Base-by-base conservation (phyloP, 2,797 vertebrate genomes). In the Phrynocephalus guinanensis region DNA sequence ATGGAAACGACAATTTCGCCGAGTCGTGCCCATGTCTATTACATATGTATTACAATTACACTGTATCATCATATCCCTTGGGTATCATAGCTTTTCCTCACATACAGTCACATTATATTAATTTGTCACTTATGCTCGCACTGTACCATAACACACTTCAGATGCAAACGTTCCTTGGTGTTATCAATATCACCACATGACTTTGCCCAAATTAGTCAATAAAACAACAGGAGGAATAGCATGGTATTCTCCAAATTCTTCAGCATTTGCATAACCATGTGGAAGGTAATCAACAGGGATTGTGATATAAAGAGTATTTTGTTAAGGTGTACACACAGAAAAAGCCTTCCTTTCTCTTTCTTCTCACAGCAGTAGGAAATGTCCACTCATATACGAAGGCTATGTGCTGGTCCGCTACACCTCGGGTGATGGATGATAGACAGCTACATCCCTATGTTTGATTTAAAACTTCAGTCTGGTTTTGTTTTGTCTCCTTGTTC, bases 381-480 rank as follows among this genome's bases (percentile, higher is more conserved):
- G 79, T 90, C 77, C 91, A 77, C 90, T 93, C 85, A 6, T 79
- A 89, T 56, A 38, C 83, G 87, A 91, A 92, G 85, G 80, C 82
- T 38, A 50, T 86, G 73, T 85, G 92, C 90, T 93, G 92, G 88
- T 82, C 28, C 88, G 86, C 80, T 88, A 89, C 77, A 93, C 80
- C 85, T 82, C 89, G 87, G 87, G 81, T 89, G 79, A 67, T 73
- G 20, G 30, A 38, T 88, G 90, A 93, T 9, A 87, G 91, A 90
- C 90, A 94, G 86, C 71, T 79, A 44, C 48, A 80, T 80, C 89
- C 63, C 33, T 48, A 80, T 85, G 71, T 66, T 50, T 90, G 88
- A 94, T 88, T 87, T 86, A 80, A 93, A 90, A 85, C 92, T 92
- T 92, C 87, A 89, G 89, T 85, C 91, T 88, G 79, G 13, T 22